Base-by-base conservation (phyloP, 2,797 vertebrate genomes). In the Tinamus major region DNA sequence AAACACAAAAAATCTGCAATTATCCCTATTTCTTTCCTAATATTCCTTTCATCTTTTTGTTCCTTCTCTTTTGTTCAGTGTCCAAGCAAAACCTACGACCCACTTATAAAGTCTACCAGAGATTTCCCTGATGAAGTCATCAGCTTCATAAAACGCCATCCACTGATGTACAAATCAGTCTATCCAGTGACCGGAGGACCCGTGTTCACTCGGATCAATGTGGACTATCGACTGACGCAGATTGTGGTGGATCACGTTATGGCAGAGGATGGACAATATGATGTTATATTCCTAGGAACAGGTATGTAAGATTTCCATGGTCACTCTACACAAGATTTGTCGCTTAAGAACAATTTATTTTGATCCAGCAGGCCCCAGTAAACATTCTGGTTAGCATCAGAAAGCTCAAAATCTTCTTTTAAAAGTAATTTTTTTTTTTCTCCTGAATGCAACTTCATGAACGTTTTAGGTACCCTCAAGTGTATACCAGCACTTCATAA, bases 251-350 rank as follows among this genome's bases (percentile, higher is more conserved):
- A 99, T 93, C 98, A 98, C 0, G 99, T 99, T 16, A 84, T 98
- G 61, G 99, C 99, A n/a, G 99, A 99, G 92, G 99, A 99, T 1
- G 99, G 99, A 27, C 99, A 99, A 4, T 99, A 99, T 29, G 99
- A 99, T 31, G 99, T 99, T 71, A 99, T 99, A 98, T 99, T 99
- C 94, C 97, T 99, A 12, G 99, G 99, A 71, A 99, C 99, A 98
- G 99, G 99, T 99, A 95, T 90, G 95, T 44, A 7, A 85, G 26
- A 5, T 4, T 74, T 8, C 33, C 18, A 13, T 39, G 20, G 4
- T 51, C 51, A 13, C 26, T 63, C 26, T 87, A 23, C 65, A 64
- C n/a, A 74, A 53, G 14, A 2, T 5, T 4, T 3, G 4, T 35
- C 13, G 9, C 85, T 65, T 83, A 29, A 55, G 58, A 75, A 46